Conservation (phyloP, 2,113 vertebrate genomes). For the Cyanoramphus novaezelandiae region DNA sequence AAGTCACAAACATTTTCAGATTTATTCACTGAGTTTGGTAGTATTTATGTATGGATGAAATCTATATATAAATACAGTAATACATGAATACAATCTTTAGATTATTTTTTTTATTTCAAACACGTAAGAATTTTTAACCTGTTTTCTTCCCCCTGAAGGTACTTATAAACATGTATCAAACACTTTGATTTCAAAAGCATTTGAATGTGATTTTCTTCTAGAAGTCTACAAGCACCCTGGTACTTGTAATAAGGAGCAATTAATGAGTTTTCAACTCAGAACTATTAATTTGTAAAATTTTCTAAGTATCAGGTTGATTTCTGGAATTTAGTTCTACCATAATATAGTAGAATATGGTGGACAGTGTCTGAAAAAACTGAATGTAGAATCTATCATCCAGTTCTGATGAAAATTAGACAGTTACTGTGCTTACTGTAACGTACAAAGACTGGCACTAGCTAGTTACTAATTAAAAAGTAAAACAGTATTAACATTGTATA, state of each 20-base stretch:
- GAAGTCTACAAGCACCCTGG: background rate
- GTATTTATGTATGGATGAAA: background rate
- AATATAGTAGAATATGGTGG: background rate
- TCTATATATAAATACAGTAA: background rate
- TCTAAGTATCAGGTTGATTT: background rate
- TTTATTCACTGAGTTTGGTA: background rate
- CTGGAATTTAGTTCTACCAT: background rate
- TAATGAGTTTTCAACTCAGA: background rate
- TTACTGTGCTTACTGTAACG: background rate
- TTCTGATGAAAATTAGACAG: background rate
- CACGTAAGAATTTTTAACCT: background rate
- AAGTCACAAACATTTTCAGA: background rate
- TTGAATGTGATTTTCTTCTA: background rate
- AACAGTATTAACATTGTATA: background rate
- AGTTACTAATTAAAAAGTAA: background rate
- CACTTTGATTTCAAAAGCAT: background rate
- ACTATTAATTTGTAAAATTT: background rate
- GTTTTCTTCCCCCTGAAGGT: background rate
- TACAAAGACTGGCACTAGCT: background rate
- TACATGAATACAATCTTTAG: background rate
- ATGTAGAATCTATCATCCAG: background rate
- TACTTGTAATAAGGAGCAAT: background rate
- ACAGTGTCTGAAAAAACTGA: background rate
- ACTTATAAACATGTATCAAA: background rate
- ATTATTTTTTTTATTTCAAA: background rate